These are phyloP conservation scores for Capromys pilorides DNA, from an alignment of 2,797 vertebrate genomes.

Conservation along the genomic window DNA sequence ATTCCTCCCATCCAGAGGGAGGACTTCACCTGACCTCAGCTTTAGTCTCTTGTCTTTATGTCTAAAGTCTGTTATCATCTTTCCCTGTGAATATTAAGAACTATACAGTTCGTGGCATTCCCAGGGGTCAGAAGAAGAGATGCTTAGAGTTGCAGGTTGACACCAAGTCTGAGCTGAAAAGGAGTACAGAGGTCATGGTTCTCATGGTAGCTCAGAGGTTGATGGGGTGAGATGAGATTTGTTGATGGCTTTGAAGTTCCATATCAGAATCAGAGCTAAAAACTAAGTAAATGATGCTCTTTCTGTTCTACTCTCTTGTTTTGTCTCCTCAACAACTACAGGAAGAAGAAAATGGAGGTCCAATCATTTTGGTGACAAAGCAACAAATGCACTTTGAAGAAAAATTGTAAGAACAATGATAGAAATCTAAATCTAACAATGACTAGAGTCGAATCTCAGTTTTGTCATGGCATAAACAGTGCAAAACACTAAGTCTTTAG, in stretches of 20 bases:
- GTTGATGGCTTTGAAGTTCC: background rate
- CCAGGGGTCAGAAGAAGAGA: background rate
- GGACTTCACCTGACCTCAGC: no score
- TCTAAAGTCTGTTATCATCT: no score
- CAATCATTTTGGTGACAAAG: background rate
- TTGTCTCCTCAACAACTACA: background rate
- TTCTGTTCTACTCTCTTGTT: background rate
- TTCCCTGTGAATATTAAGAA: no score
- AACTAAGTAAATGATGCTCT: background rate
- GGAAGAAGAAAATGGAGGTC: background rate
- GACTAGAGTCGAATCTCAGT: background rate
- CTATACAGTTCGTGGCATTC: background rate
- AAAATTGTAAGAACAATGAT: background rate
- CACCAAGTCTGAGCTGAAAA: background rate
- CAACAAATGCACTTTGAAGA: background rate
- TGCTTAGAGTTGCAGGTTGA: background rate
- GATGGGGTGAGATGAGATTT: background rate
- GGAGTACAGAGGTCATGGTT: background rate
- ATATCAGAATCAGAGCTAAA: background rate
- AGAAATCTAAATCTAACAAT: background rate
- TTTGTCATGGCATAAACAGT: background rate
- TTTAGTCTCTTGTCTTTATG: no score
- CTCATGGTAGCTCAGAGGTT: background rate
- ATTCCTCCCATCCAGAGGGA: no score
- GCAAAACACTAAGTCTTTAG: background rate